Percentiles rank a stretch among this genome's conserved stretches.
phyloP scores from a whole-genome alignment of 2,113 vertebrate species.

The Peromyscus polionotus region DNA sequence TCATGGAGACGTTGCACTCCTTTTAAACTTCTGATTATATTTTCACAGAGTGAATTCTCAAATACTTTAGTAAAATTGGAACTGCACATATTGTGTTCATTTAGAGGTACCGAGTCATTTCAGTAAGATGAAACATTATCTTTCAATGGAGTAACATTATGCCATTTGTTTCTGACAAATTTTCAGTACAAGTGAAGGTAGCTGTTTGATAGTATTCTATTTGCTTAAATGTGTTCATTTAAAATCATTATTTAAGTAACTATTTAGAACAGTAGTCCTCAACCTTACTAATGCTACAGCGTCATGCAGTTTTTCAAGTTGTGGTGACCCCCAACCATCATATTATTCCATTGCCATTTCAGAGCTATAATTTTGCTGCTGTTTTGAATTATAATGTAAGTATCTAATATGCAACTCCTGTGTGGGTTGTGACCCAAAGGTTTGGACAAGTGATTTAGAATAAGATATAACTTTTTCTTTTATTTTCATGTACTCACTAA shows the following conservation, averaged over 20 bases:
- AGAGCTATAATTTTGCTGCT: not conserved
- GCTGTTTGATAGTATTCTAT: not conserved
- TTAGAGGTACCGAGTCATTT: not conserved
- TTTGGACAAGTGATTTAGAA: not conserved
- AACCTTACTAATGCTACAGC: not conserved
- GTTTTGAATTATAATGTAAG: not conserved
- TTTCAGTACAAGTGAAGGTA: slow-evolving; percentile 22
- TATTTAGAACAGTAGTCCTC: not conserved
- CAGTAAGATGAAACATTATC: not conserved
- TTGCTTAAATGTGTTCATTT: not conserved
- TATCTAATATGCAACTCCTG: not conserved
- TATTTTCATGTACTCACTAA: not conserved
- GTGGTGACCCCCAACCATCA: not conserved
- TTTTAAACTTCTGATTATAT: slow-evolving; percentile 27
- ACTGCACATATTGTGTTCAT: not conserved
- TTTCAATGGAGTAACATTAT: not conserved
- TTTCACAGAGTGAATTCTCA: not conserved
- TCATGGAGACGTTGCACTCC: not conserved
- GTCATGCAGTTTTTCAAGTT: not conserved
- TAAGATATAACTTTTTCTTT: not conserved
- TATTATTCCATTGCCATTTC: not conserved
- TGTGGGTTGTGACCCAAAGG: not conserved
- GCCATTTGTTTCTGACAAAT: not conserved
- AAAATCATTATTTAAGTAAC: not conserved
- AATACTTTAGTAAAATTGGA: slow-evolving; percentile 48